Base-by-base conservation (phyloP, 2,888 invertebrate genomes). In the Lasius fuliginosus region DNA sequence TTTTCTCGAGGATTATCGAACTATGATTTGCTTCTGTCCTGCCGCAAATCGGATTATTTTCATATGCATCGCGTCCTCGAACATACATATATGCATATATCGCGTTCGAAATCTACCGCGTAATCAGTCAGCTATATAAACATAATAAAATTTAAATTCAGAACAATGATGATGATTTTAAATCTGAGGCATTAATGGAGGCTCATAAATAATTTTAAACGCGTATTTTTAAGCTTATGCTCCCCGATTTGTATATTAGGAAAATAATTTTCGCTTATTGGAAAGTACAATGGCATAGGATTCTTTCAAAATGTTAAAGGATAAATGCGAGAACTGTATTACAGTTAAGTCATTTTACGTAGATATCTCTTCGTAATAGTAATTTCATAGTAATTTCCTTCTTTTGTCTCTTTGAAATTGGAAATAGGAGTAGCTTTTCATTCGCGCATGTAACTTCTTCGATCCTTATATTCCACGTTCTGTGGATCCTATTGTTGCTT, bases 361-460 rank as follows among this genome's bases (percentile, higher is more conserved):
- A 49, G 49, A 49, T 49, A 46, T 30, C 15, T 60, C 6, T n/a
- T 42, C n/a, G 69, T 46, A 56, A 77, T 42, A 12, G n/a, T 67
- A 69, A 69, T 58, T 71, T 42, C 1, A 6, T 18, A 49, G 49
- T 49, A 49, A 42, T 27, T 71, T 33, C 5, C 53, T 49, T 27
- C 49, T 56, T 69, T 58, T 68, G 49, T 49, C 3, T 33, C 15
- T 23, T 42, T 6, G 71, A 79, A 69, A 79, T 69, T 42, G 58
- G 58, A 79, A 79, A 79, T 79, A 69, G 58, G 69, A 79, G 42
- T 58, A 69, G 58, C 58, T 65, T 77, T 40, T 67, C 40, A 77
- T 77, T 77, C 76, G 40, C 27, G 12, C 53, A 46, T 75, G 3
- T 27, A 75, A 75, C 75, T 76, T 67, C 42, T 65, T 79, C 30